Base-by-base conservation (phyloP, 2,888 invertebrate genomes). In the Lamproptera curius region DNA sequence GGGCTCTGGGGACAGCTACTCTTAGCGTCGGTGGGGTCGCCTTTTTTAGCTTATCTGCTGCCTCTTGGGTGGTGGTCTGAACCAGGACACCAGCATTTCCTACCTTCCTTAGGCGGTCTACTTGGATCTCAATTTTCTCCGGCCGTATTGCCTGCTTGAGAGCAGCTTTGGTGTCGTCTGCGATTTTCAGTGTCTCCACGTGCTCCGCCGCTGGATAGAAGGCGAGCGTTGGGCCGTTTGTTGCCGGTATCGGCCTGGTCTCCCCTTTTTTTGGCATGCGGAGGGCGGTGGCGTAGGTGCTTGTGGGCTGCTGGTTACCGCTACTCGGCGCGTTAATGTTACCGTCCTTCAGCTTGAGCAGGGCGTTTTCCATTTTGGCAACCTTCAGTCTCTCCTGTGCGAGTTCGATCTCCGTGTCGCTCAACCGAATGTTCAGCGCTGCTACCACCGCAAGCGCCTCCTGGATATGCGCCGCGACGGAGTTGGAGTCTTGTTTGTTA, bases 111-210 rank as follows among this genome's bases (percentile, higher is more conserved):
- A 35, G 1, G 10, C 34, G 10, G 14, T 43, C 26, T 1, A 36
- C 16, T 16, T 43, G 36, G 1, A 43, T 9, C 5, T 23, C 36
- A 1, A 8, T 26, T 5, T 1, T 16, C 8, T 14, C 13, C 2
- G 36, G 36, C 14, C 15, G 14, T 2, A 43, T 11, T 1, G 31
- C 16, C 11, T 16, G 28, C 17, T 45, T 38, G 2, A 45, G 44
- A 4, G 16, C 38, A 1, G 42, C 15, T 15, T 43, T 43, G 1
- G 42, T 35, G 23, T 43, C 36, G 1, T 43, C 42, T 6, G 34
- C 17, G 0, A 20, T 42, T n/a, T 34, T 42, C 3, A 42, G 17
- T 13, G 8, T 11, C 10, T 2, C 20, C 1, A 11, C 42, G 5
- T 34, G 13, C 13, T 20, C 14, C 2, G 13, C 34, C n/a, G 11